phyloP scores from a whole-genome alignment of 2,797 vertebrate species.

The Melanotaenia maccullochi region DNA sequence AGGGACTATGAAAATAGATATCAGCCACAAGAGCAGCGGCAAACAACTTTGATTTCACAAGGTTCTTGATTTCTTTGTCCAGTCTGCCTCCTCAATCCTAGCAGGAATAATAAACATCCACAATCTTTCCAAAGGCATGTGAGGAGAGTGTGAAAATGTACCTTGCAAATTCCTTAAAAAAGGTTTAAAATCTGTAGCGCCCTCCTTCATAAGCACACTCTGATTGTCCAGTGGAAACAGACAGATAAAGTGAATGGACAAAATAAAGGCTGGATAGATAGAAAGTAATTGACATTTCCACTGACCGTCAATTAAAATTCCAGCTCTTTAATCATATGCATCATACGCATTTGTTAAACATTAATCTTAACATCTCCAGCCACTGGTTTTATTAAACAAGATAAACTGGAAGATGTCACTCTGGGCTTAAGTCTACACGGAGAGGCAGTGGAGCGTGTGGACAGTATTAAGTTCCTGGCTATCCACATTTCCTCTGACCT shows the following conservation, averaged over 20 bases:
- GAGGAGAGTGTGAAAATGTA: slow-evolving; percentile 61
- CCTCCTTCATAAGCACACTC: slow-evolving; percentile 3
- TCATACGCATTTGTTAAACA: background rate
- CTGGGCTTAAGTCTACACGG: too few species aligned
- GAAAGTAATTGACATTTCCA: background rate
- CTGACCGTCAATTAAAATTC: background rate
- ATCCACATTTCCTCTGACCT: too few species aligned
- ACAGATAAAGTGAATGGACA: background rate
- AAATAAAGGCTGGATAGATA: background rate
- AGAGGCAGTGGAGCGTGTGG: too few species aligned
- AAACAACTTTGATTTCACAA: slow-evolving; percentile 46
- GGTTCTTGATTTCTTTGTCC: slow-evolving; percentile 45
- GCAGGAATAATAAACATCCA: slow-evolving; percentile 45
- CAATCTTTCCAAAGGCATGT: slow-evolving; percentile 63
- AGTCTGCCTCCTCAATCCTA: slow-evolving; percentile 38
- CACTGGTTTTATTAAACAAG: background rate
- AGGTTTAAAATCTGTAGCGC: slow-evolving; percentile 3
- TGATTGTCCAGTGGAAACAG: too few species aligned
- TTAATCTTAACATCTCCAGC: background rate
- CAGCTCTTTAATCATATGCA: background rate
- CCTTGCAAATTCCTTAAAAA: slow-evolving; percentile 38
- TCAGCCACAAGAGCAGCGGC: slow-evolving; percentile 14
- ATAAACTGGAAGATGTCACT: background rate
- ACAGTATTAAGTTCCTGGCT: too few species aligned
- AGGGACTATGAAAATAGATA: slow-evolving; percentile 39